phyloP scores from a whole-genome alignment of 2,113 vertebrate species.

The Burhinus oedicnemus region DNA sequence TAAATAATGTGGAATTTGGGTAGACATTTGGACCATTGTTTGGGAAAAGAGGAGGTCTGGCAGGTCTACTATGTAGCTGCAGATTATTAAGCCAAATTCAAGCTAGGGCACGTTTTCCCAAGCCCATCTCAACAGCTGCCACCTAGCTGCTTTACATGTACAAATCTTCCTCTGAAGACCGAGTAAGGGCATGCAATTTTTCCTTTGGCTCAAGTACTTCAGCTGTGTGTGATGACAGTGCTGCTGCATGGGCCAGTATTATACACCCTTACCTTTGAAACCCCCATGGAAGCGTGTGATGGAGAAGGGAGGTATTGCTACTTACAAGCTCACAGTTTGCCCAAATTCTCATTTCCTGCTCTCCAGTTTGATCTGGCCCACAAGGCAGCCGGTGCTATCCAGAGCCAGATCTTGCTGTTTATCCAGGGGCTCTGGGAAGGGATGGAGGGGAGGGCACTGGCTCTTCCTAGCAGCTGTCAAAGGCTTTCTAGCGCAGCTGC shows the following conservation, averaged over 20 bases:
- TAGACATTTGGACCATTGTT: neutral
- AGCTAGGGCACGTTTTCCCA: neutral
- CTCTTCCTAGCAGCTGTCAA: neutral
- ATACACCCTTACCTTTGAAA: neutral
- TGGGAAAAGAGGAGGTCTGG: neutral
- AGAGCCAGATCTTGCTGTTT: neutral
- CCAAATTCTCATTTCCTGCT: neutral
- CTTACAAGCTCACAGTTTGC: neutral
- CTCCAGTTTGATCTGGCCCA: neutral
- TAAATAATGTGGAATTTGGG: neutral
- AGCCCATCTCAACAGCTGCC: neutral
- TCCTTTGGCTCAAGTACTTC: neutral
- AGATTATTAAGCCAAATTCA: neutral
- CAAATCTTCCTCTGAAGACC: neutral
- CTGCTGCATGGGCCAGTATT: fast-evolving
- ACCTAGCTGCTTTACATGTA: neutral
- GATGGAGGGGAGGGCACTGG: neutral
- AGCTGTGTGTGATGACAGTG: neutral
- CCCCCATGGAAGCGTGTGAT: fast-evolving
- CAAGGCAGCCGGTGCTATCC: neutral
- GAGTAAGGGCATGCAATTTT: neutral
- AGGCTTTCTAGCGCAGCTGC: neutral
- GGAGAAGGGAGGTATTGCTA: neutral
- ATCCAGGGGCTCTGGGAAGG: neutral
- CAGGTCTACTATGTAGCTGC: neutral